These are phyloP conservation scores for Ptychadena robeensis DNA, from an alignment of 2,797 vertebrate species.

Conservation along the genomic window DNA sequence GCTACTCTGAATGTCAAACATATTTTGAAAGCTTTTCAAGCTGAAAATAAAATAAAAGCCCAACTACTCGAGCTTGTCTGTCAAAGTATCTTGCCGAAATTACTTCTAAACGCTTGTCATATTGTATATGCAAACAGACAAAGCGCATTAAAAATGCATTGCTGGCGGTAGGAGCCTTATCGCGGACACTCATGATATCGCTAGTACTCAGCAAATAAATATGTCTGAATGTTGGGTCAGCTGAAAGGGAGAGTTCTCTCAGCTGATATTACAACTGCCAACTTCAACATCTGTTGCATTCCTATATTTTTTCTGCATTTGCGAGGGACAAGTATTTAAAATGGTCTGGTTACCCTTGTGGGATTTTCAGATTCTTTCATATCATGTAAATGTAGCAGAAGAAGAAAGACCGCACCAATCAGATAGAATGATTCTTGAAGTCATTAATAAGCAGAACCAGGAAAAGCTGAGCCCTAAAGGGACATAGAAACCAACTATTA, in stretches of 20 bases:
- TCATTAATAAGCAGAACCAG: too few species aligned
- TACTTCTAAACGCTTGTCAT: slow-evolving; percentile 2
- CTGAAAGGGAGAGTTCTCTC: neutral
- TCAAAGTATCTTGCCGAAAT: slow-evolving; percentile 13
- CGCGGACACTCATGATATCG: neutral
- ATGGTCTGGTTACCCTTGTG: too few species aligned
- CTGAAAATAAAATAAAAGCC: slow-evolving; percentile 46
- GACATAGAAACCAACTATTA: too few species aligned
- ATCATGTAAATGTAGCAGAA: too few species aligned
- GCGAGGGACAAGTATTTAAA: too few species aligned
- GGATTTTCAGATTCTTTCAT: too few species aligned
- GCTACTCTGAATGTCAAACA: slow-evolving; percentile 42
- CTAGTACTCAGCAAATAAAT: neutral
- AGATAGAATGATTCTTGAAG: too few species aligned
- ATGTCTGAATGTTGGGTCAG: neutral
- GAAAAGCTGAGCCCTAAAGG: too few species aligned
- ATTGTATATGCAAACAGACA: neutral
- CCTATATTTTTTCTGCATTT: too few species aligned
- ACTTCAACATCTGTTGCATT: too few species aligned
- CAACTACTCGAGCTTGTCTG: slow-evolving; percentile 21
- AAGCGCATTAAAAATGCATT: neutral
- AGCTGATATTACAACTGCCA: neutral
- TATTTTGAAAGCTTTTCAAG: slow-evolving; percentile 37
- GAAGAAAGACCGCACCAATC: too few species aligned
- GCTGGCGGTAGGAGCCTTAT: neutral